Base-by-base conservation (phyloP, 2,797 vertebrate genomes). In the Myotis pilosus region DNA sequence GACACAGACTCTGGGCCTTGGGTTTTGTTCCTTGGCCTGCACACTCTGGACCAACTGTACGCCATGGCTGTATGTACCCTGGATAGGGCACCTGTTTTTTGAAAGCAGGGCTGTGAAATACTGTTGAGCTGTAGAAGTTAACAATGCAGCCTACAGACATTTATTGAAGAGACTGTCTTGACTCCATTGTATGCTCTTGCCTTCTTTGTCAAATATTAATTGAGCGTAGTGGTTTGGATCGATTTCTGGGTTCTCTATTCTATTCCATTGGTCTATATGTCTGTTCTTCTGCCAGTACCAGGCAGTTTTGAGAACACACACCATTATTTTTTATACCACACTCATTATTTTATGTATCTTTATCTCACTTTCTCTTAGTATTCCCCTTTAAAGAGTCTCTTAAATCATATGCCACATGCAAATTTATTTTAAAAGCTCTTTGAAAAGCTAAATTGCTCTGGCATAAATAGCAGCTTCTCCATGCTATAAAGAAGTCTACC, bases 261-360 rank as follows among this genome's bases (percentile, higher is more conserved):
- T 11, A 57, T 57, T 57, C 9, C 9, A 23, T 57, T 57, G 55
- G 55, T 25, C 8, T 60, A 28, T 28, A 60, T 28, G 57, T 6
- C 57, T 60, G 57, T 60, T 57, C 23, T 60, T 60, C 0, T 60
- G 57, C 57, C 25, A 60, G 4, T 60, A 60, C 11, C 57, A 60
- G 57, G 25, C 57, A 60, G 23, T 28, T 60, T 28, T 60, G 57
- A 60, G 57, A 60, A 60, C 23, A 60, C 64, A 89, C n/a, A 80
- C 41, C 68, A 87, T 76, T 94, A 90, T 92, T 89, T 87, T 93
- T 64, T 41, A 91, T 95, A 72, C 64, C 23, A 72, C 57, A 81
- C 36, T 92, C 64, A 94, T 79, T 86, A 91, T 94, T 96, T 96
- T 68, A 83, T 91, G 19, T 87, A 91, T 94, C 76, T 95, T 95